Conservation (phyloP, 1,140 invertebrate genomes). For the Palaemon carinicauda region DNA sequence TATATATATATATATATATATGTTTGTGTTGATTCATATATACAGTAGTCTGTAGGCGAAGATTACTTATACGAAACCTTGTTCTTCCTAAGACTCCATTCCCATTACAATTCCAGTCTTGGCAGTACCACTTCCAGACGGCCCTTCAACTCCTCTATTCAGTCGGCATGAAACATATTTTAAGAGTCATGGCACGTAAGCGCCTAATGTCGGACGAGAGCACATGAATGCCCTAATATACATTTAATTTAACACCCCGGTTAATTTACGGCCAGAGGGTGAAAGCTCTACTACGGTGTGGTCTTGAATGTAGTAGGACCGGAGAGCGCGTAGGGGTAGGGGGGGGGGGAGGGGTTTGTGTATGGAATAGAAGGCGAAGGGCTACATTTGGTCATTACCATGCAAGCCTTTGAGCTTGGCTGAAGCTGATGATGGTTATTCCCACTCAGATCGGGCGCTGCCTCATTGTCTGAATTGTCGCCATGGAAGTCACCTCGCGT, state of each 20-base stretch:
- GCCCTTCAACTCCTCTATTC: not conserved
- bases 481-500: too few relatives aligned
- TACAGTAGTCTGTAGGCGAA: not conserved
- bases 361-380: not conserved
- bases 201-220: not conserved
- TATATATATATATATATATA: too few relatives aligned
- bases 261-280: not conserved
- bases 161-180: not conserved
- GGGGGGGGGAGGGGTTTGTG: not conserved
- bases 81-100: not conserved
- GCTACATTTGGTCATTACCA: not conserved
- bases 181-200: not conserved
- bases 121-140: not conserved
- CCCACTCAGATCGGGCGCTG: too few relatives aligned
- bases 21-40: too few relatives aligned
- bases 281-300: not conserved
- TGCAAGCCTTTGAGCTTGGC: not conserved
- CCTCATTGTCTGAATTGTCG: too few relatives aligned
- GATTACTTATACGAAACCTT: too few relatives aligned
- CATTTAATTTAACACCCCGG: constrained; percentile 9
- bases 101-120: not conserved
- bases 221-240: not conserved
- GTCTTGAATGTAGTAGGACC: not conserved
- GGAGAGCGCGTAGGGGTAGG: not conserved
- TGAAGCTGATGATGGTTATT: too few relatives aligned